These are phyloP conservation scores for Pomatorhinus ruficollis DNA, from an alignment of 2,113 vertebrate genomes.

Conservation along the genomic window DNA sequence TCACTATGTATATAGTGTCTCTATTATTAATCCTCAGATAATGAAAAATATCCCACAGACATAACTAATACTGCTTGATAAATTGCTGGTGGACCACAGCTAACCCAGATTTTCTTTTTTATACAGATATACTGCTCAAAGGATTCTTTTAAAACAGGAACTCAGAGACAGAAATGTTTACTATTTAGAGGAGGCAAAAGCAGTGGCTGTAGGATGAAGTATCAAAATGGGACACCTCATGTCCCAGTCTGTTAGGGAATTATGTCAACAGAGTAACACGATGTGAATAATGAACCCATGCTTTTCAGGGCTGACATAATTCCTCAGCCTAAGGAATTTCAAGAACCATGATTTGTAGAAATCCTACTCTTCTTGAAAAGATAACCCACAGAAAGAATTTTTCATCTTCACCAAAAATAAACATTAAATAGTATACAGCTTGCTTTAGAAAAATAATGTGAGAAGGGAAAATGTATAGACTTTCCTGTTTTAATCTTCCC, in stretches of 20 bases:
- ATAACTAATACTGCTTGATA: constrained; percentile 20
- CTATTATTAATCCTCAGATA: constrained; percentile 56
- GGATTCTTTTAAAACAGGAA: neutral
- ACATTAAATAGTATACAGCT: neutral
- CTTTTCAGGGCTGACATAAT: constrained; percentile 49
- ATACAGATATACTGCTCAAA: neutral
- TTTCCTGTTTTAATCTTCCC: neutral
- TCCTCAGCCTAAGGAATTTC: constrained; percentile 29
- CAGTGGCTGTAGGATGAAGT: constrained; percentile 9
- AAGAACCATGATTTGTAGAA: neutral
- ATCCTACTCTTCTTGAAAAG: neutral
- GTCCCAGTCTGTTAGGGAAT: constrained; percentile 53
- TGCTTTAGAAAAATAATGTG: constrained; percentile 3
- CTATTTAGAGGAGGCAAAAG: constrained; percentile 3
- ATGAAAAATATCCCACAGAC: constrained; percentile 56
- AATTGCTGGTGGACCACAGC: constrained; percentile 16
- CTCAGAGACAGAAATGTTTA: neutral
- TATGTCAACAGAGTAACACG: constrained; percentile 44
- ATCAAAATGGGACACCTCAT: constrained; percentile 35
- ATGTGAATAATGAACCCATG: constrained; percentile 38
- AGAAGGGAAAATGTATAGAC: neutral
- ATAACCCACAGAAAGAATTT: constrained; percentile 1
- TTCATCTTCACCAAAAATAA: constrained; percentile 2
- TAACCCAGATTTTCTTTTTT: neutral
- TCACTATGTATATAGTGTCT: neutral